Conservation (phyloP, 2,113 vertebrate species). For the Megaptera novaeangliae region DNA sequence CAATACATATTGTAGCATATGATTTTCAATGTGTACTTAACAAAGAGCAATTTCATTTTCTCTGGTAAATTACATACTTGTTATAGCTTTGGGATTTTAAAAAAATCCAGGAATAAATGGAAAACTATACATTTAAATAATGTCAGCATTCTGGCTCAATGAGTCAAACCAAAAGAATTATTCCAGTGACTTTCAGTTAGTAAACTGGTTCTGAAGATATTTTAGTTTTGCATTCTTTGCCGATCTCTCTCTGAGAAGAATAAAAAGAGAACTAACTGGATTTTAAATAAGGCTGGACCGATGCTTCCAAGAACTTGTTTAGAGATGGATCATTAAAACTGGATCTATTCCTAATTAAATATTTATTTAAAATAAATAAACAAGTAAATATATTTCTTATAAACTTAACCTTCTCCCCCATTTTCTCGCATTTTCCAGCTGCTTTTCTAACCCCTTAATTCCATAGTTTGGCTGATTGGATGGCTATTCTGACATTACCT, state of each 20-base stretch:
- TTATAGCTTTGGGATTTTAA: slow-evolving; percentile 46
- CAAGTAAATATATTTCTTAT: background rate
- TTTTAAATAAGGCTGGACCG: background rate
- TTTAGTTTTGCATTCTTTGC: background rate
- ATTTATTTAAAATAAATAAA: background rate
- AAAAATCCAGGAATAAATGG: slow-evolving; percentile 42
- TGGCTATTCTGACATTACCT: background rate
- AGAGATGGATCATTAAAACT: background rate
- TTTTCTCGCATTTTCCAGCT: background rate
- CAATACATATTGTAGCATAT: slow-evolving; percentile 37
- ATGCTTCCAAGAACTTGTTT: background rate
- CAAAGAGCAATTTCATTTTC: slow-evolving; percentile 67
- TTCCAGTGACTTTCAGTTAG: background rate
- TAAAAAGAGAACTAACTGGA: background rate
- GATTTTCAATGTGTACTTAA: slow-evolving; percentile 63
- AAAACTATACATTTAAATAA: slow-evolving; percentile 67
- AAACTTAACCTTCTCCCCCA: background rate
- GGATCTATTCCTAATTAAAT: background rate
- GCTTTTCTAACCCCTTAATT: background rate
- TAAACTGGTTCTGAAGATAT: slow-evolving; percentile 16
- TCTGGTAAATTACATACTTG: slow-evolving; percentile 62
- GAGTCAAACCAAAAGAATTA: slow-evolving; percentile 44
- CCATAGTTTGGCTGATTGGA: background rate
- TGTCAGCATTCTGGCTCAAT: slow-evolving; percentile 8
- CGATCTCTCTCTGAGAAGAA: background rate